Percentiles rank a stretch among this genome's conserved stretches.
phyloP scores from a whole-genome alignment of 2,888 invertebrate genomes.

The Malthinus seriepunctatus region DNA sequence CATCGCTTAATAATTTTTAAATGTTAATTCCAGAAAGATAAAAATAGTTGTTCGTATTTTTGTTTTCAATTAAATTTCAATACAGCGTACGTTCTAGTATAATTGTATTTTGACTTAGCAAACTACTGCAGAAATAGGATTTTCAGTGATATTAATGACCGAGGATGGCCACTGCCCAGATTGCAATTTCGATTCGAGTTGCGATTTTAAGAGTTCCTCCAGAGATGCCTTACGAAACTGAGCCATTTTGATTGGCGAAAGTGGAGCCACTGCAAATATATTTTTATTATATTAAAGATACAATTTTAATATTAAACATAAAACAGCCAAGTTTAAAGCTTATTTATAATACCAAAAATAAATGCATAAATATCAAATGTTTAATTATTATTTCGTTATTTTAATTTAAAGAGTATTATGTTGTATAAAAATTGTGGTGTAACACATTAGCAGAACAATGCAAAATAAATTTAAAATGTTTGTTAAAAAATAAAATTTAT shows the following conservation, averaged over 20 bases:
- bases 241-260: constrained; percentile 72
- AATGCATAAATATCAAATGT: not conserved
- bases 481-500: not conserved
- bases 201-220: constrained; percentile 58
- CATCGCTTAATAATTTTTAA: not conserved
- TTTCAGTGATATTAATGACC: constrained; percentile 77
- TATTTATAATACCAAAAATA: not conserved
- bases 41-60: not conserved
- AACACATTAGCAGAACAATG: not conserved
- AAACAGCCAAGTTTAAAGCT: not conserved
- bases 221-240: constrained; percentile 65
- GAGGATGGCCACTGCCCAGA: constrained; percentile 61
- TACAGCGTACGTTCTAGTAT: constrained; percentile 37
- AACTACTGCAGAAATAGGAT: constrained; percentile 76
- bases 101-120: constrained; percentile 59
- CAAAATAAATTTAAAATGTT: not conserved
- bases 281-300: not conserved
- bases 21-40: not conserved
- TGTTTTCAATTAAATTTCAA: constrained; percentile 38
- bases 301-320: not conserved
- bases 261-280: constrained; percentile 64
- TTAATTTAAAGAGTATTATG: not conserved
- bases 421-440: constrained; percentile 7
- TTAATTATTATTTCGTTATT: not conserved
- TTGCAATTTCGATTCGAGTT: constrained; percentile 45